phyloP scores from a whole-genome alignment of 2,797 vertebrate genomes.

The Pseudocheirus occidentalis region DNA sequence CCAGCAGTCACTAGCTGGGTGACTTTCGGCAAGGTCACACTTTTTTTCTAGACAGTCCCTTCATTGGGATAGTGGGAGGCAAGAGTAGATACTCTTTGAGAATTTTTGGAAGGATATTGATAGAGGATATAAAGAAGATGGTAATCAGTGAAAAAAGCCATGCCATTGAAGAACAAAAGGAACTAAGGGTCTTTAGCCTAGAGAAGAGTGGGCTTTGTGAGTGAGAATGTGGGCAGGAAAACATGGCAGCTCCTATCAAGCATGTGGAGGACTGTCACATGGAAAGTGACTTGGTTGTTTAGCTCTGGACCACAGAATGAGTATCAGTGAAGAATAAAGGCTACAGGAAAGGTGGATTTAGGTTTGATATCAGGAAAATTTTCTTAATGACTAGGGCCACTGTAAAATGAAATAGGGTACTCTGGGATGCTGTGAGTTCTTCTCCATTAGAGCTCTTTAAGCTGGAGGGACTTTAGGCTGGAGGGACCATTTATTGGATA shows the following conservation, averaged over 20 bases:
- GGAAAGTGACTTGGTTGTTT: not conserved
- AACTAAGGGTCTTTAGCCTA: not conserved
- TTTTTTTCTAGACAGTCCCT: not conserved
- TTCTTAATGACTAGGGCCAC: not conserved
- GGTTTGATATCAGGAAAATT: not conserved
- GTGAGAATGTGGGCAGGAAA: not conserved
- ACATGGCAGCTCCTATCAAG: not conserved
- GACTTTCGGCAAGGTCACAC: not conserved
- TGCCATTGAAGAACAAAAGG: not conserved
- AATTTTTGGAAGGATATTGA: not conserved
- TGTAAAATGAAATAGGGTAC: not conserved
- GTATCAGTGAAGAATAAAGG: not conserved
- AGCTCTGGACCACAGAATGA: not conserved
- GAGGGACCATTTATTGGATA: not conserved
- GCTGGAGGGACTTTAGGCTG: not conserved
- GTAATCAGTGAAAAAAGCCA: not conserved
- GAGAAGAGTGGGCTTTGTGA: not conserved
- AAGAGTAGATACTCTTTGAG: not conserved
- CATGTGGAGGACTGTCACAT: not conserved
- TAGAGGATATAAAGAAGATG: not conserved
- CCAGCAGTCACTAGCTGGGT: not conserved
- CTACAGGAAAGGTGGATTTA: not conserved
- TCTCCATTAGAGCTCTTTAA: not conserved
- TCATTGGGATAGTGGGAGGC: not conserved
- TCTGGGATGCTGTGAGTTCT: not conserved